Percentiles rank a stretch among this genome's conserved stretches.
Evolutionary conservation across 2,797 vertebrate species (phyloP).

Genomic region (Graptemys geographica): DNA sequence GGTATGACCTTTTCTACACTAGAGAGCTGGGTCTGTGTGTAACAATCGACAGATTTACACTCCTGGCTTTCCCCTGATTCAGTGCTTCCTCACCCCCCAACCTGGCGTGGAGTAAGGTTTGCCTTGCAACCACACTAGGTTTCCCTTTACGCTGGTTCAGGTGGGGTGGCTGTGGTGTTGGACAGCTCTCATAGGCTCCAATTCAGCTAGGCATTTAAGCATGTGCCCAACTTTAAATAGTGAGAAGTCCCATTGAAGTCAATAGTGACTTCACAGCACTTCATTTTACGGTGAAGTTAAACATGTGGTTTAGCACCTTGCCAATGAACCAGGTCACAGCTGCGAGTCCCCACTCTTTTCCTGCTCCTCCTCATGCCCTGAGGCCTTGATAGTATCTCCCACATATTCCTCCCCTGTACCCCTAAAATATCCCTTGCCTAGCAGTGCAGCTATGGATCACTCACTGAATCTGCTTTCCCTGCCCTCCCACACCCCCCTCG

Average conservation of each 20-base stretch:
- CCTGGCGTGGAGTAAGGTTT: rapidly evolving
- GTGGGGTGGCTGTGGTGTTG: not conserved
- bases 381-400: not conserved
- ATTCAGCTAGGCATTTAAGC: not conserved
- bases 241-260: not conserved
- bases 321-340: rapidly evolving
- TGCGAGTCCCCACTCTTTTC: not conserved
- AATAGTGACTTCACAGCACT: not conserved
- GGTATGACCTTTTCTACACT: not conserved
- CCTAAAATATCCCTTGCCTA: rapidly evolving
- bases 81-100: not conserved
- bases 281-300: not conserved
- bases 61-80: rapidly evolving
- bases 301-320: no score
- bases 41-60: not conserved
- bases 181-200: no score
- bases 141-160: not conserved
- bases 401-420: no score
- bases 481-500: no score
- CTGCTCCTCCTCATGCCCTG: rapidly evolving
- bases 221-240: not conserved
- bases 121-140: not conserved
- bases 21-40: not conserved
- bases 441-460: rapidly evolving
- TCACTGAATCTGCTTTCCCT: rapidly evolving